These are phyloP conservation scores for Myiagra hebetior DNA, from an alignment of 2,113 vertebrate species.

Conservation along the genomic window DNA sequence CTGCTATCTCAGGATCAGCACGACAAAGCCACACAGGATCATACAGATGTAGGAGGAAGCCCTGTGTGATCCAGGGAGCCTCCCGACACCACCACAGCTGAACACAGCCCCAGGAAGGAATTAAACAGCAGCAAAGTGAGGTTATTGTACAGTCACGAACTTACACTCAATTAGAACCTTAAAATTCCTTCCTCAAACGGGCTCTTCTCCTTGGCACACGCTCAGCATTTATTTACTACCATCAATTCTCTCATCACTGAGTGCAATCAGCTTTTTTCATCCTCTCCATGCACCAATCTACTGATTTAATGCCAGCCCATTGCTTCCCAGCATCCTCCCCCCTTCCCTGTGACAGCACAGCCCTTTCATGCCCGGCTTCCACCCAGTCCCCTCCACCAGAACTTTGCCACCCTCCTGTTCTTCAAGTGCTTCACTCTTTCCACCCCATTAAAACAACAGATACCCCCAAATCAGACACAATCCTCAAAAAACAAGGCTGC, in stretches of 20 bases:
- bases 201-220: not conserved
- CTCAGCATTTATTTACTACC: not conserved
- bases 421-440: not conserved
- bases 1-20: not conserved
- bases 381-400: not conserved
- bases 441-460: too few species aligned
- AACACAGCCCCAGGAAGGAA: not conserved
- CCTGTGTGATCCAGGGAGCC: rapidly evolving
- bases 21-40: not conserved
- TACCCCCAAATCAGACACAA: too few species aligned
- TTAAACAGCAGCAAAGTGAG: not conserved
- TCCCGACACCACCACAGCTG: not conserved
- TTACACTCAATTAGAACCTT: not conserved
- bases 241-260: not conserved
- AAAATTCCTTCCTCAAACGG: not conserved
- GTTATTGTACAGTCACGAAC: not conserved
- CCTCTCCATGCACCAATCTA: not conserved
- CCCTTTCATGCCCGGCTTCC: not conserved
- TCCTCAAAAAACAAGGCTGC: rapidly evolving
- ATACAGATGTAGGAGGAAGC: not conserved
- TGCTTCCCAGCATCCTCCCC: not conserved
- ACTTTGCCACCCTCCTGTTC: rapidly evolving
- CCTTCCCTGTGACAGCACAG: not conserved
- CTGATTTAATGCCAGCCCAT: not conserved
- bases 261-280: not conserved